Evolutionary conservation across 2,797 vertebrate genomes (phyloP).

Genomic region (Acanthurus leucopareius): DNA sequence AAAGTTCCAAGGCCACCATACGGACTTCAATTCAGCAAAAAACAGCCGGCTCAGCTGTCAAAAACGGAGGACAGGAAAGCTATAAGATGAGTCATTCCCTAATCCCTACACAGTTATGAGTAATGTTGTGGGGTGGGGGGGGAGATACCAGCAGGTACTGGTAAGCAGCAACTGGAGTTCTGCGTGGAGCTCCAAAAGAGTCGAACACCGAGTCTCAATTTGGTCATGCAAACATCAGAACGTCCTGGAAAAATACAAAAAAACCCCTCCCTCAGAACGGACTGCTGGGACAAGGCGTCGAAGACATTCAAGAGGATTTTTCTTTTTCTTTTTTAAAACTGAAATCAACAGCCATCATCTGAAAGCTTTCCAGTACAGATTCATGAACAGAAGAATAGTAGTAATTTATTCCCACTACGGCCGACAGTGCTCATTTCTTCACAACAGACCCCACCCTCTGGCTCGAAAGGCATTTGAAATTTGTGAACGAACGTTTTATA

Average conservation of each 20-base stretch:
- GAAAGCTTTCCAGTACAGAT: slow-evolving; percentile 59
- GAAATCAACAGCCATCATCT: slow-evolving; percentile 34
- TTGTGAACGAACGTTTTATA: slow-evolving; percentile 30
- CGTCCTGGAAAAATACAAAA: slow-evolving; percentile 52
- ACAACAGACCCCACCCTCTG: slow-evolving; percentile 39
- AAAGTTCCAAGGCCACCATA: slow-evolving; percentile 75
- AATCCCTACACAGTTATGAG: slow-evolving; percentile 49
- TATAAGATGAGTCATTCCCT: slow-evolving; percentile 50
- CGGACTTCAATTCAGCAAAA: slow-evolving; percentile 57
- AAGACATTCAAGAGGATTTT: slow-evolving; percentile 68
- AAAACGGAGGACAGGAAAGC: slow-evolving; percentile 53
- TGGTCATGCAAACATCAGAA: slow-evolving; percentile 75
- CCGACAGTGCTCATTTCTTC: slow-evolving; percentile 52
- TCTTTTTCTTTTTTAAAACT: slow-evolving; percentile 5
- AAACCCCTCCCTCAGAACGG: slow-evolving; percentile 34
- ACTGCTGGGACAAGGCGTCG: slow-evolving; percentile 65
- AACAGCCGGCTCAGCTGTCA: slow-evolving; percentile 47
- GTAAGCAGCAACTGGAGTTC: slow-evolving; percentile 71
- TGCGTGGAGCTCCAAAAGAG: slow-evolving; percentile 45
- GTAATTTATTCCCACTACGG: slow-evolving; percentile 26
- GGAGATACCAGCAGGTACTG: slow-evolving; percentile 65
- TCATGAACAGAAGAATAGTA: slow-evolving; percentile 28
- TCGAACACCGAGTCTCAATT: slow-evolving; percentile 58
- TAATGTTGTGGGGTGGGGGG: slow-evolving; percentile 22
- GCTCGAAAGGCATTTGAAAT: slow-evolving; percentile 60